phyloP scores from a whole-genome alignment of 2,113 vertebrate species.

The Rutilus rutilus region DNA sequence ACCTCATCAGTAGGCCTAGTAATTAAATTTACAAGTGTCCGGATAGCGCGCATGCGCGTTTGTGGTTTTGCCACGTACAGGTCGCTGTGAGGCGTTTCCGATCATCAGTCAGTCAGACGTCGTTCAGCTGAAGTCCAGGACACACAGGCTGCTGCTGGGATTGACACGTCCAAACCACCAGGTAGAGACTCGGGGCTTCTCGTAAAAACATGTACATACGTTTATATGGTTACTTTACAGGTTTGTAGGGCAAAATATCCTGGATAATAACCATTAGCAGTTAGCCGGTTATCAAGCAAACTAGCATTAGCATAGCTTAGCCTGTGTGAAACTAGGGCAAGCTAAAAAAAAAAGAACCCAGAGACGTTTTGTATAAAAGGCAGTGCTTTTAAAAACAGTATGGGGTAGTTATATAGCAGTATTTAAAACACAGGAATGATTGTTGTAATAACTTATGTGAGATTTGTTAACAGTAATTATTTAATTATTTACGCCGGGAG shows the following conservation, averaged over 20 bases:
- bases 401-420: background rate
- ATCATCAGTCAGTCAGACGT: slow-evolving; percentile 62
- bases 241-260: background rate
- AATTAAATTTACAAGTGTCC: background rate
- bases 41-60: slow-evolving; percentile 65
- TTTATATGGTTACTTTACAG: background rate
- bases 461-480: background rate
- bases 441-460: background rate
- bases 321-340: slow-evolving; percentile 26
- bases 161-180: slow-evolving; percentile 40
- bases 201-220: background rate
- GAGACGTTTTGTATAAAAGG: background rate
- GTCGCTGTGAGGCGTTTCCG: slow-evolving; percentile 70
- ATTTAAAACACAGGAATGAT: background rate
- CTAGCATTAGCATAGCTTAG: slow-evolving; percentile 54
- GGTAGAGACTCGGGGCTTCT: background rate
- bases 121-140: slow-evolving; percentile 56
- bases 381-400: background rate
- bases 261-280: slow-evolving; percentile 26
- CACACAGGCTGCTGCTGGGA: slow-evolving; percentile 63
- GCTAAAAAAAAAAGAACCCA: background rate
- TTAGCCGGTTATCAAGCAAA: slow-evolving; percentile 47
- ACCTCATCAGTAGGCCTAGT: background rate
- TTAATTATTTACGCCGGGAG: slow-evolving; percentile 38
- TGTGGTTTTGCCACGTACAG: slow-evolving; percentile 74